Base-by-base conservation (phyloP, 2,113 vertebrate species). In the Perccottus glenii region DNA sequence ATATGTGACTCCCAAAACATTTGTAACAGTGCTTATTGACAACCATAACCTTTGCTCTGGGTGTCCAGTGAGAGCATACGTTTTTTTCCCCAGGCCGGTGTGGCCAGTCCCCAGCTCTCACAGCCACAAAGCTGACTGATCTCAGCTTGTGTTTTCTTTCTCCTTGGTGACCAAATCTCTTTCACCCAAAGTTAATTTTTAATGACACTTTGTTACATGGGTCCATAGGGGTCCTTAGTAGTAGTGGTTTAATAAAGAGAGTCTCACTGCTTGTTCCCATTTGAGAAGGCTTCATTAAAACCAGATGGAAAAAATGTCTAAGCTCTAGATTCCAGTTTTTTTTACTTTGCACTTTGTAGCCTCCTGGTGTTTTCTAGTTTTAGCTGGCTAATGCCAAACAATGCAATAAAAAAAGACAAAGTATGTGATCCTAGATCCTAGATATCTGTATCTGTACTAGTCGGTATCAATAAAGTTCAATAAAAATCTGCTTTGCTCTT, bases 141-240 rank as follows among this genome's bases (percentile, higher is more conserved):
- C 76, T 51, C 45, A 36, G 35, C 64, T 38, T 58, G 55, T 4
- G 16, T 72, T 58, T 43, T 56, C 44, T 44, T 16, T 73, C 71
- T 84, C 83, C 84, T 86, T 77, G 75, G 86, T 86, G 88, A 82
- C 76, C 60, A 75, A 85, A 68, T 78, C 77, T 81, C 81, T 81
- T 88, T 78, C 67, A 79, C 66, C 88, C 69, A 85, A 84, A 88
- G 82, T 90, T 75, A 68, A 89, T 88, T 88, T 90, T 85, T 88
- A 88, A 90, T 86, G 88, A 84, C 83, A 87, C 85, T 90, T 86
- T 89, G 86, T 88, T 87, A 84, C 84, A 77, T 85, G 43, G 72
- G 78, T 85, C 85, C 74, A 66, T 36, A 40, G 87, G 87, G 80
- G 71, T 64, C 77, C 80, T 85, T 82, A 77, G 81, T 65, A 75